Base-by-base conservation (phyloP, 2,113 vertebrate species). In the Bungarus multicinctus region DNA sequence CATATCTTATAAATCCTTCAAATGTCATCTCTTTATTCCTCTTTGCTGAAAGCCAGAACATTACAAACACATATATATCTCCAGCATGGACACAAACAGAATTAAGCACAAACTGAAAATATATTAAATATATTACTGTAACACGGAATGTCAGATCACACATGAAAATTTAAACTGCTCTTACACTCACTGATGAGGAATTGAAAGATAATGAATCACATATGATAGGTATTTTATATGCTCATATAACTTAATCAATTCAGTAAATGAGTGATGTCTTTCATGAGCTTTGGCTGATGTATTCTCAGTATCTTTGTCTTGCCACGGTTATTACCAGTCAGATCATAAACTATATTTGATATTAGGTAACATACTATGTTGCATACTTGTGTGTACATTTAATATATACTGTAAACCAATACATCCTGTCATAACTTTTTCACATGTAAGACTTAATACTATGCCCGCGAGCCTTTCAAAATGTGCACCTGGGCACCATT, bases 1-100 rank as follows among this genome's bases (percentile, higher is more conserved):
- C 96, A 95, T 97, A 99, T 94, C 98, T 97, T 95, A 96, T 7
- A 96, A 99, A 99, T 60, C 98, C 98, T 96, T 98, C 98, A 92
- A 98, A 97, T 1, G 98, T 98, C 98, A 99, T 95, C 94, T 96
- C 94, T 5, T 43, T 96, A 93, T 47, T 97, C 47, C 55, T 95
- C 93, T 90, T 98, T 93, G 98, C 99, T 99, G 96, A 14, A 93
- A 89, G 74, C 55, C 89, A 69, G 94, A 95, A 93, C 95, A 88
- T 93, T 94, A 95, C 30, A 3, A 3, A 95, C 52, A 93, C 4
- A 47, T 91, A n/a, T 89, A 93, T 11, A 89, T 92, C 18, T 58
- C 50, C 64, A 52, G 0, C 0, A 1, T 87, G 25, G 52, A 92
- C 47, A 47, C 34, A 57, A 39, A 43, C 34, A 45, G 5, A 64